phyloP scores from a whole-genome alignment of 2,888 invertebrate species.

The Hypselothyrea guttata region DNA sequence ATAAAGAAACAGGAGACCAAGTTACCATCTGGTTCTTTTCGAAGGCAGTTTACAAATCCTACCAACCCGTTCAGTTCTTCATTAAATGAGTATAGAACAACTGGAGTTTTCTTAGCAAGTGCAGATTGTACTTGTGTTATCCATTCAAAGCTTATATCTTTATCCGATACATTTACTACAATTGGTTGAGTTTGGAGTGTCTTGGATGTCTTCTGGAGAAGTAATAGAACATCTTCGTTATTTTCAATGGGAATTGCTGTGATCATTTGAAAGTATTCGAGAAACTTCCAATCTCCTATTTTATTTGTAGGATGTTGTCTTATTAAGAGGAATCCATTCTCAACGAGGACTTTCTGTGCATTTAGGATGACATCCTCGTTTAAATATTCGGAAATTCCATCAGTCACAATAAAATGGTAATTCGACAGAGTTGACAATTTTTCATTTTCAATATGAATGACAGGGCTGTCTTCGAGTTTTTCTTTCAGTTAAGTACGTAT shows the following conservation, averaged over 20 bases:
- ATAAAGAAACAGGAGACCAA: conserved; percentile 86
- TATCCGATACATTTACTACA: conserved; percentile 69
- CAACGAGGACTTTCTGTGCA: conserved; percentile 83
- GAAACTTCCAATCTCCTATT: conserved; percentile 75
- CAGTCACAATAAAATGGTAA: conserved; percentile 77
- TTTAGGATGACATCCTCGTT: conserved; percentile 80
- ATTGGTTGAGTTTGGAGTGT: conserved; percentile 53
- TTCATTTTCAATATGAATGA: conserved; percentile 85
- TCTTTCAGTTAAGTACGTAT: conserved; percentile 83
- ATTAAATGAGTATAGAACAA: conserved; percentile 87
- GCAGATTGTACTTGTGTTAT: conserved; percentile 70
- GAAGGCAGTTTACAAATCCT: conserved; percentile 93
- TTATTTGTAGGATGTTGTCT: conserved; percentile 84
- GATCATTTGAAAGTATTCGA: conserved; percentile 70
- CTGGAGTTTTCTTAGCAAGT: conserved; percentile 62
- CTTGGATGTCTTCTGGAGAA: conserved; percentile 71
- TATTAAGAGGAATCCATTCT: conserved; percentile 85
- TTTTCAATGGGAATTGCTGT: conserved; percentile 71
- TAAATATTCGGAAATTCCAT: conserved; percentile 55
- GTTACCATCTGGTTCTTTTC: conserved; percentile 90
- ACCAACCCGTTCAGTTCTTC: conserved; percentile 89
- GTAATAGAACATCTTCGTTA: conserved; percentile 76
- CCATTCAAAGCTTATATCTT: conserved; percentile 78
- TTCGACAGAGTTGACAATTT: conserved; percentile 83
- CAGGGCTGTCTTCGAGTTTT: conserved; percentile 78